Conservation (phyloP, 2,113 vertebrate genomes). For the Taxidea taxus region DNA sequence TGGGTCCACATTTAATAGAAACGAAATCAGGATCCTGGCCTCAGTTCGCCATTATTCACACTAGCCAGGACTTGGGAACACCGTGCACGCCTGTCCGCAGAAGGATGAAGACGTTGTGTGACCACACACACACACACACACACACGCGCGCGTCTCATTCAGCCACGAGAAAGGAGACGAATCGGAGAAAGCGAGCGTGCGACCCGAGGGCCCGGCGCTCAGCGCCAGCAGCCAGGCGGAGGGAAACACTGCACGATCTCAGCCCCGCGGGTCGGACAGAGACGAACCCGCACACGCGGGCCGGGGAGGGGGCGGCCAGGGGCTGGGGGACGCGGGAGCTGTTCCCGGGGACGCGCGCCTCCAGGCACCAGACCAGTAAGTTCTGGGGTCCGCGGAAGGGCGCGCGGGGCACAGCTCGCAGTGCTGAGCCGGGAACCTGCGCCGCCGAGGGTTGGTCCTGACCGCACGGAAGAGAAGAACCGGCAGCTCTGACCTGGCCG, state of each 20-base stretch:
- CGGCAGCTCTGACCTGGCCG: rapidly evolving
- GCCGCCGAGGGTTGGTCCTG: too few species aligned
- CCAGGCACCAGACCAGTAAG: rapidly evolving
- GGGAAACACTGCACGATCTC: not conserved
- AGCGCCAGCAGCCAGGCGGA: too few species aligned
- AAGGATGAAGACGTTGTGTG: too few species aligned
- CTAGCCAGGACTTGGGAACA: not conserved
- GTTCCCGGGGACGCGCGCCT: not conserved
- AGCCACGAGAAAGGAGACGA: not conserved
- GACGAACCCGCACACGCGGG: not conserved
- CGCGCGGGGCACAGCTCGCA: too few species aligned
- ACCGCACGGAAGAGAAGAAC: too few species aligned
- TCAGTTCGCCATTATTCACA: not conserved
- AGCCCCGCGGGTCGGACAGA: too few species aligned
- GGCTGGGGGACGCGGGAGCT: not conserved
- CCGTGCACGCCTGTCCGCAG: rapidly evolving
- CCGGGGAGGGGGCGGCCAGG: rapidly evolving
- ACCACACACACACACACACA: not conserved
- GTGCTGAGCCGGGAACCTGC: too few species aligned
- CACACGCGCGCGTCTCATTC: not conserved
- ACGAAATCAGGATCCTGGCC: not conserved
- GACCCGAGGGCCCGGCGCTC: not conserved
- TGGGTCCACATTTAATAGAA: not conserved
- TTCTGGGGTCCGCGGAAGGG: not conserved
- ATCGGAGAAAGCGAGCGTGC: not conserved